Evolutionary conservation across 2,888 invertebrate genomes (phyloP).

Genomic region (Sinelater perroti): DNA sequence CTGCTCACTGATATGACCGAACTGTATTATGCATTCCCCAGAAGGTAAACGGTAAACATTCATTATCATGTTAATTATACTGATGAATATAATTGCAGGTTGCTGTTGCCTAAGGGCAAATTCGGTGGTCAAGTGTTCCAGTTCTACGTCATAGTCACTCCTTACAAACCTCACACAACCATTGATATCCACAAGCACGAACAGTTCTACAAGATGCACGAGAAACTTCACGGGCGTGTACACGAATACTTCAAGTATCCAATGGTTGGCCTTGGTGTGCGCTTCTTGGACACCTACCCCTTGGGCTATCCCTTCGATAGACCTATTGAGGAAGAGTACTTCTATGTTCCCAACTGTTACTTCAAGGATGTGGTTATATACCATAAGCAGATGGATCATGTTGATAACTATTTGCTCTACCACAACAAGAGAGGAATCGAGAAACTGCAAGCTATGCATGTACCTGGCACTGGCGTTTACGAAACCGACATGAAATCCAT

Average conservation of each 20-base stretch:
- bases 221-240: constrained; percentile 23
- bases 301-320: constrained; percentile 81
- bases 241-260: constrained; percentile 36
- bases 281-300: constrained; percentile 66
- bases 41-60: constrained; percentile 52
- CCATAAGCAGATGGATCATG: constrained; percentile 58
- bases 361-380: constrained; percentile 72
- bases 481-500: no score
- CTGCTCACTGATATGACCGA: constrained; percentile 54
- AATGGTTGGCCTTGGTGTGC: constrained; percentile 44
- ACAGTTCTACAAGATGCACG: neutral
- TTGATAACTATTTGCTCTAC: constrained; percentile 1
- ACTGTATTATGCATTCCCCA: constrained; percentile 64
- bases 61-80: no score
- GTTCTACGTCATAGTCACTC: constrained; percentile 62
- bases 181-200: neutral
- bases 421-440: neutral
- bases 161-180: constrained; percentile 48
- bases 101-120: constrained; percentile 76
- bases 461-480: no score
- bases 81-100: neutral
- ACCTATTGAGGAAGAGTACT: constrained; percentile 66
- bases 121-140: constrained; percentile 69
- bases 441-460: neutral
- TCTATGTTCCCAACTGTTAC: constrained; percentile 73